A percentile compares a stretch with the other conserved stretches of the same genome.
phyloP scores from a whole-genome alignment of 2,888 invertebrate species.

The Chirona hameri region DNA sequence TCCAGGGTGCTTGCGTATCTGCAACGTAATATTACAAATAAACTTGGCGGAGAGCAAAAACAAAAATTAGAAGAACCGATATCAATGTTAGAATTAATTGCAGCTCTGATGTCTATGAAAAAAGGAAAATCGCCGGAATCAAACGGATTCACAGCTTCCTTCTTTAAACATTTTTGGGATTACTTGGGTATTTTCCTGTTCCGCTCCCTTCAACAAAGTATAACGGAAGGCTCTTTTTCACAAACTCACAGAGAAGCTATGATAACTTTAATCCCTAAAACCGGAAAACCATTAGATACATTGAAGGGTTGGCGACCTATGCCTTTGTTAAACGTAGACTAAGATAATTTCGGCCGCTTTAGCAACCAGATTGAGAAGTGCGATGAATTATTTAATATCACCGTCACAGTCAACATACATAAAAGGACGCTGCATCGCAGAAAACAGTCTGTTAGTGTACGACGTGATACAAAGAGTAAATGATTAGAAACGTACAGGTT shows the following conservation, averaged over 20 bases:
- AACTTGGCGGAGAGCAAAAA: not conserved
- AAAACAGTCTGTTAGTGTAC: not conserved
- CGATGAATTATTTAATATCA: not conserved
- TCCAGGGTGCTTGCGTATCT: not conserved
- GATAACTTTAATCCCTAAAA: not conserved
- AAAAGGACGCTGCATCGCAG: not conserved
- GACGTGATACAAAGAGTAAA: not conserved
- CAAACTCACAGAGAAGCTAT: not conserved
- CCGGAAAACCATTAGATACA: not conserved
- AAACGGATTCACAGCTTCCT: not conserved
- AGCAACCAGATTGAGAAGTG: not conserved
- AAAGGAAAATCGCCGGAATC: not conserved
- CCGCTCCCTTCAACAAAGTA: not conserved
- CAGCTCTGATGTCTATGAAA: not conserved
- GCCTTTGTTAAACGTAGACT: not conserved
- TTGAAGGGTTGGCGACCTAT: not conserved
- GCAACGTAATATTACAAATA: not conserved
- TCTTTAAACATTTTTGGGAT: not conserved
- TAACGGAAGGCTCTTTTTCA: not conserved
- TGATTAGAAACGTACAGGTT: not conserved
- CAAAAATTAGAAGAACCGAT: not conserved
- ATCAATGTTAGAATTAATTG: not conserved
- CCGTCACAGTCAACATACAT: not conserved
- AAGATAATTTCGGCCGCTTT: not conserved
- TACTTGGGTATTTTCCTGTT: not conserved